A percentile compares a stretch with the other conserved stretches of the same genome.
Evolutionary conservation across 2,797 vertebrate species (phyloP).

Genomic region (Cuniculus paca): DNA sequence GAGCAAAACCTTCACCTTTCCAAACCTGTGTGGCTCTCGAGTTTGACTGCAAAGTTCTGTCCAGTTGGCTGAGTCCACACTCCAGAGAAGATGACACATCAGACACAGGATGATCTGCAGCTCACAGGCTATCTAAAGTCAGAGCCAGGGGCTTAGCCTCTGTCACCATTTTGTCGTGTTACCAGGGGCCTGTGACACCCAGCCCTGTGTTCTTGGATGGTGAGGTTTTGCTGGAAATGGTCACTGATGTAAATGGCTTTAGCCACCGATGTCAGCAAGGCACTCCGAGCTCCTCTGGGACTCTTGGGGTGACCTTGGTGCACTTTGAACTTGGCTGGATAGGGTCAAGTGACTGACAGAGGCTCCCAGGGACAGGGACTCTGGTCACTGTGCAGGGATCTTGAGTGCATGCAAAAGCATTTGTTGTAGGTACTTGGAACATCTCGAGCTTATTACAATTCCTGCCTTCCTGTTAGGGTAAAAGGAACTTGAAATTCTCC

Average conservation of each 20-base stretch:
- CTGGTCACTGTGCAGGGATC: fast-evolving
- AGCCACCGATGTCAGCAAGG: fast-evolving
- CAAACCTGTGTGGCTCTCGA: too few relatives aligned
- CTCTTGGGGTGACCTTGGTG: fast-evolving
- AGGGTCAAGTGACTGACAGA: neutral
- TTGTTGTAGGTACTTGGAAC: neutral
- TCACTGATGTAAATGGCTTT: fast-evolving
- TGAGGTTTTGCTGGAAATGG: neutral
- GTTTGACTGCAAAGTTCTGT: neutral
- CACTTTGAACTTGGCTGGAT: neutral
- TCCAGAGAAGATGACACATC: neutral
- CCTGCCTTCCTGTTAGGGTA: neutral
- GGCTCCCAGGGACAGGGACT: neutral
- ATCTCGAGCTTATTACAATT: neutral
- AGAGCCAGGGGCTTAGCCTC: neutral
- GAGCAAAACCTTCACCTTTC: neutral
- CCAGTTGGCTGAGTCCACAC: too few relatives aligned
- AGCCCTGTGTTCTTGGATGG: neutral
- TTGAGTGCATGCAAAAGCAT: fast-evolving
- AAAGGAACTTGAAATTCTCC: fast-evolving
- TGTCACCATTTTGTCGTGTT: fast-evolving
- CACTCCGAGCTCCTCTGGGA: too few relatives aligned
- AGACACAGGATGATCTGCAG: fast-evolving
- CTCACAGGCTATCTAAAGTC: fast-evolving
- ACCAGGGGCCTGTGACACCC: too few relatives aligned